Evolutionary conservation across 1,140 invertebrate genomes (phyloP).

Genomic region (Bombyx mori): DNA sequence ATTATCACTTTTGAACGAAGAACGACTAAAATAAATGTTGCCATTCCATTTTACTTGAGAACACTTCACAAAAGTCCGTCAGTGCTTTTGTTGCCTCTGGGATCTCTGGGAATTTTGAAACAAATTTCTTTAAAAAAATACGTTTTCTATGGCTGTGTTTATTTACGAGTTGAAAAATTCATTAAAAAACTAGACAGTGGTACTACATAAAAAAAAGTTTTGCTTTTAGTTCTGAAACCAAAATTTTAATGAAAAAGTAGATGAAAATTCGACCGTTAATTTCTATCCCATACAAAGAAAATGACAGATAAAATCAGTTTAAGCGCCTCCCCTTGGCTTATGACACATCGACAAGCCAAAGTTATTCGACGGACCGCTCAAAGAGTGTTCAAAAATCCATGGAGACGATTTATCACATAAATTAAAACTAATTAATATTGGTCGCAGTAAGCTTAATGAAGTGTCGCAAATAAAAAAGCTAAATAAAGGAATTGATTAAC

Average conservation of each 20-base stretch:
- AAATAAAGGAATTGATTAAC: neutral
- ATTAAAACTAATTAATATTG: neutral
- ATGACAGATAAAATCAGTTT: neutral
- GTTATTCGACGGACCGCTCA: conserved; percentile 53
- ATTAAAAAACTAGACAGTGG: too few species aligned
- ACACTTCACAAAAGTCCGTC: conserved; percentile 17
- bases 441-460: neutral
- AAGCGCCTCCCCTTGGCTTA: conserved; percentile 48
- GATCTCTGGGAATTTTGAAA: neutral
- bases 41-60: conserved; percentile 44
- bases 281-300: too few species aligned
- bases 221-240: too few species aligned
- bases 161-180: too few species aligned
- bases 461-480: neutral
- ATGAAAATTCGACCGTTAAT: too few species aligned
- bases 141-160: too few species aligned
- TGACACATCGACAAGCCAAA: conserved; percentile 66
- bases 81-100: conserved; percentile 11
- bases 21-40: conserved; percentile 44
- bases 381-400: conserved; percentile 31
- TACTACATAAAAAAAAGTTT: too few species aligned
- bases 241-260: too few species aligned
- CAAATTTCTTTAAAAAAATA: neutral
- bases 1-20: conserved; percentile 41
- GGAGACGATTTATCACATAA: conserved; percentile 19